Percentiles rank a stretch among this genome's conserved stretches.
Conservation (phyloP, 1,140 invertebrate genomes). For the Potamilus streckersoni region DNA sequence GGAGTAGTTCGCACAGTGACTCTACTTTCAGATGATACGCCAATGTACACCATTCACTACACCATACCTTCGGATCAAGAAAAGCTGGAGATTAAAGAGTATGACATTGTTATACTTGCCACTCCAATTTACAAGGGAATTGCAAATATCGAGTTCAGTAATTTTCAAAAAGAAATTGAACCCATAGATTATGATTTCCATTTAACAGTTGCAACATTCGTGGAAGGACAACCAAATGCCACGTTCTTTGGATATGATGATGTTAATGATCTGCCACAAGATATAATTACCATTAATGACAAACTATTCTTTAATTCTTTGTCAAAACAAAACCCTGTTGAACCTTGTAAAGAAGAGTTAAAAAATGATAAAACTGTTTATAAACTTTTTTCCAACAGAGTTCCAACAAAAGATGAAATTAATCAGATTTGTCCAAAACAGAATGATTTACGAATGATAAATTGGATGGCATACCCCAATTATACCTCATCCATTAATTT, state of each 20-base stretch:
- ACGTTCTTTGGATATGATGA: slow-evolving; percentile 67
- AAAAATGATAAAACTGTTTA: slow-evolving; percentile 19
- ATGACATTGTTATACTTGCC: slow-evolving; percentile 76
- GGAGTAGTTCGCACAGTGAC: slow-evolving; percentile 52
- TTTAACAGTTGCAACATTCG: slow-evolving; percentile 73
- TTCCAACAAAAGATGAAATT: slow-evolving; percentile 68
- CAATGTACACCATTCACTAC: slow-evolving; percentile 27
- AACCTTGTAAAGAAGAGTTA: slow-evolving; percentile 19
- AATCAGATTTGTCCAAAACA: slow-evolving; percentile 71
- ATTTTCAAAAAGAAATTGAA: slow-evolving; percentile 61
- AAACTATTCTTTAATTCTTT: slow-evolving; percentile 67
- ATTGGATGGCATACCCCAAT: slow-evolving; percentile 77
- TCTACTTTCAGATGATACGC: slow-evolving; percentile 17
- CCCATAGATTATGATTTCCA: slow-evolving; percentile 69
- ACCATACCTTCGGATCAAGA: slow-evolving; percentile 21
- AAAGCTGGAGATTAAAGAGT: slow-evolving; percentile 51
- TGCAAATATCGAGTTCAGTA: slow-evolving; percentile 65
- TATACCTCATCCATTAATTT: slow-evolving; percentile 68
- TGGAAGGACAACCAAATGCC: slow-evolving; percentile 71
- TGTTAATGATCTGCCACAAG: slow-evolving; percentile 53
- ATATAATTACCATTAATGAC: slow-evolving; percentile 71
- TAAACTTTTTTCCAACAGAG: slow-evolving; percentile 71
- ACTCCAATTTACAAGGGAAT: slow-evolving; percentile 71
- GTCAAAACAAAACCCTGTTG: slow-evolving; percentile 67
- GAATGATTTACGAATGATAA: slow-evolving; percentile 60